Conservation (phyloP, 2,113 vertebrate genomes). For the Poecilia latipinna region DNA sequence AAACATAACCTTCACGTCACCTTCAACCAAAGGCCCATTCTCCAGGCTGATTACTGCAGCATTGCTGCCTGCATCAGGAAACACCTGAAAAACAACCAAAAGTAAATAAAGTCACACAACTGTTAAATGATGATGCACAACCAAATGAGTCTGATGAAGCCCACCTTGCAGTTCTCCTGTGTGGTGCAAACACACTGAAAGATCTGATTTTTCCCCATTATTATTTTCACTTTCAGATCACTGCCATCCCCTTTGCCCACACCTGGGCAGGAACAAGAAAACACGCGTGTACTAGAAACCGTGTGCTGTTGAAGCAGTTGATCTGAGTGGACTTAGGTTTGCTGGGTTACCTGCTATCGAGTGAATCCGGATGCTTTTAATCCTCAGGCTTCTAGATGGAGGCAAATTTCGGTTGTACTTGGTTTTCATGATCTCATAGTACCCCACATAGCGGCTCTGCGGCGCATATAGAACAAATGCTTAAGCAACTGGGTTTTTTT, state of each 20-base stretch:
- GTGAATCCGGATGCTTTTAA: constrained; percentile 87
- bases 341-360: constrained; percentile 85
- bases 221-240: constrained; percentile 88
- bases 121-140: neutral
- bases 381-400: constrained; percentile 80
- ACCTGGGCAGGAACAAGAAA: constrained; percentile 72
- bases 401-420: constrained; percentile 86
- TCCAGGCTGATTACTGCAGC: constrained; percentile 84
- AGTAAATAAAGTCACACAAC: neutral
- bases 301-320: neutral
- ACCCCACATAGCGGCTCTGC: constrained; percentile 93
- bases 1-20: constrained; percentile 94
- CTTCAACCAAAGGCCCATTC: constrained; percentile 83
- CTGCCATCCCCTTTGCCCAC: constrained; percentile 88
- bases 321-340: neutral
- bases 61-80: constrained; percentile 86
- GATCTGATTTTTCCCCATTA: constrained; percentile 79
- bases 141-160: constrained; percentile 15
- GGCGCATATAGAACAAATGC: constrained; percentile 1
- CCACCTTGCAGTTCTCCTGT: constrained; percentile 87
- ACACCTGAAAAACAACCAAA: constrained; percentile 76
- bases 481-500: neutral
- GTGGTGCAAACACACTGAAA: constrained; percentile 85
- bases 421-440: constrained; percentile 91
- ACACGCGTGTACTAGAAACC: neutral